A percentile compares a stretch with the other conserved stretches of the same genome.
phyloP scores from a whole-genome alignment of 2,113 vertebrate species.

The Catharus bicknelli region DNA sequence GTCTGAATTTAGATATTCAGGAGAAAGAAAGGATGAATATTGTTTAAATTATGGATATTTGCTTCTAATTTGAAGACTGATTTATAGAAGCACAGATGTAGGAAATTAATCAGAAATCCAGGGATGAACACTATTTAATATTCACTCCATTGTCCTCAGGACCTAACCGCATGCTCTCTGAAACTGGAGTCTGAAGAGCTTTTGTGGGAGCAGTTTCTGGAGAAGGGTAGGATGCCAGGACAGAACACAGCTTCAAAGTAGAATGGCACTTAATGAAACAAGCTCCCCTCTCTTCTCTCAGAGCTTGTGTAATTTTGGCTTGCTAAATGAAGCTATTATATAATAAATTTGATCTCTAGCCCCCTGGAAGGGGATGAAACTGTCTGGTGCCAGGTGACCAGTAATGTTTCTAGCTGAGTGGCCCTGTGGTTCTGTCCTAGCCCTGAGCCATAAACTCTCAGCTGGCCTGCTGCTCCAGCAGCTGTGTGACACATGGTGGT shows the following conservation, averaged over 20 bases:
- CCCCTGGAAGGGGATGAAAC: neutral
- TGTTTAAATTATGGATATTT: neutral
- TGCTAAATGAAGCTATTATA: neutral
- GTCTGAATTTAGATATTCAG: neutral
- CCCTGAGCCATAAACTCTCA: neutral
- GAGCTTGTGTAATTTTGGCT: neutral
- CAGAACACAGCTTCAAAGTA: neutral
- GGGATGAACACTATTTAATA: neutral
- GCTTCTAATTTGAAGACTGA: neutral
- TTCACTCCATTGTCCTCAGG: neutral
- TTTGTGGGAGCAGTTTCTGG: neutral
- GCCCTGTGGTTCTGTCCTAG: neutral
- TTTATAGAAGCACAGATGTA: neutral
- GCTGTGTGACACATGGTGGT: neutral
- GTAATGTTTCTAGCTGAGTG: neutral
- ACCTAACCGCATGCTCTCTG: neutral
- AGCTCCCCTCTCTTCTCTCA: neutral
- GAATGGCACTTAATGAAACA: neutral
- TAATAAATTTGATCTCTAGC: neutral
- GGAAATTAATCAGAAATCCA: neutral
- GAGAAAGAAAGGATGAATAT: neutral
- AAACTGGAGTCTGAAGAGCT: neutral
- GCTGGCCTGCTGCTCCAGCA: neutral
- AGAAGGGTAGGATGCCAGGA: neutral
- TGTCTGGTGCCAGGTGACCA: neutral